Evolutionary conservation across 2,113 vertebrate species (phyloP), one percentile per base, ranked within the genome.

Genomic region (Dipodomys ordii): DNA sequence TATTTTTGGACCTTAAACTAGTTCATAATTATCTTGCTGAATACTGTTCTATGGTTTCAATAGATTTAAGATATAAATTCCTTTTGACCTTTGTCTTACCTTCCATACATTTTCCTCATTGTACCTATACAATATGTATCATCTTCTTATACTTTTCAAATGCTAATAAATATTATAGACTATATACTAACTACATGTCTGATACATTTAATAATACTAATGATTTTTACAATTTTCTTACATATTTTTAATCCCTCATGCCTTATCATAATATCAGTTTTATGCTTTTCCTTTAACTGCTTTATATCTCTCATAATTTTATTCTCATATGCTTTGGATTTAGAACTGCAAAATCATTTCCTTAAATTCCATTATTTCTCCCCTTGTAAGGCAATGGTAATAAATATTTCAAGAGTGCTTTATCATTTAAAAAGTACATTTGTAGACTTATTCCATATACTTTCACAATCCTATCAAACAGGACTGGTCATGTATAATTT

Each of bases 331-430:
- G 9, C 16, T 44, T 93, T 65, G 15, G 20, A 60, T 89, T 87
- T 85, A 88, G 23, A 72, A 4, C 53, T 80, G 9, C 25, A 74
- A 78, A 82, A 9, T 92, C 15, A 81, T 92, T 90, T 90, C 27
- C 76, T 30, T 78, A 77, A 68, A 78, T 92, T 96, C 23, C 7
- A 73, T 72, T 87, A 81, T 89, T 85, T 87, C 22, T 86, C 16
- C 28, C 71, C 60, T 9, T 46, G 5, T 62, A 32, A 16, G 89
- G 53, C 30, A 81, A 67, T 86, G 28, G 13, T 72, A 22, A 72
- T 88, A 77, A 81, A 90, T 88, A 91, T 74, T 93, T 88, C 87
- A 91, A 83, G 71, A n/a, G 16, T 35, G 35, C 3, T 92, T 93
- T 84, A 85, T 81, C 64, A 88, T 77, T 92, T 88, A 62, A n/a